Percentiles rank a stretch among this genome's conserved stretches.
Conservation (phyloP, 2,113 vertebrate genomes). For the Cryptoleucopteryx plumbea region DNA sequence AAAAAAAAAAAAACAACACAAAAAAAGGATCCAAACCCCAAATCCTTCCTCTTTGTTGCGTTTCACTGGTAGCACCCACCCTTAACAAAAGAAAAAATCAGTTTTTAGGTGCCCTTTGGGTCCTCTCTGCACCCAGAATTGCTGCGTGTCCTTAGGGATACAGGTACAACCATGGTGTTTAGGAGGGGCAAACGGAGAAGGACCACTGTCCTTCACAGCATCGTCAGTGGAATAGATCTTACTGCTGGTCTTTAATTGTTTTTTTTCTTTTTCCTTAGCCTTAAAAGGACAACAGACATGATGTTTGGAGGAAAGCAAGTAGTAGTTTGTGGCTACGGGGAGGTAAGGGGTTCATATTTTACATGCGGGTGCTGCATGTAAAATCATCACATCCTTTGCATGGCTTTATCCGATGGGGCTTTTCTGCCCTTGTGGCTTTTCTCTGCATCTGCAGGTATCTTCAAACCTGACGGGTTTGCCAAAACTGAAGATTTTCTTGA, state of each 20-base stretch:
- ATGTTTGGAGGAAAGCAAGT: slow-evolving; percentile 99
- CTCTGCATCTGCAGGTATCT: neutral
- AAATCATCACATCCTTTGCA: neutral
- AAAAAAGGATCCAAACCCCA: neutral
- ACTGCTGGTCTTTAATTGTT: neutral
- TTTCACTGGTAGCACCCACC: neutral
- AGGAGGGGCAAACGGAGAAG: neutral
- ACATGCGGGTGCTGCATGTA: rapidly evolving
- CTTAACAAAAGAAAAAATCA: neutral
- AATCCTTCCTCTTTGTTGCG: neutral
- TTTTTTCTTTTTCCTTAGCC: slow-evolving; percentile 52
- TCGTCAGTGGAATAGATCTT: neutral
- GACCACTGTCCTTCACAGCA: neutral
- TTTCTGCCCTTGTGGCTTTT: neutral
- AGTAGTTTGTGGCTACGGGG: slow-evolving; percentile 97
- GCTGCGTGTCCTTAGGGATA: neutral
- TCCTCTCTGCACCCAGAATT: neutral
- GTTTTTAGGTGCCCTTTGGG: rapidly evolving
- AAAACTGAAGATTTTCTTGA: rapidly evolving
- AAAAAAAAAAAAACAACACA: rapidly evolving
- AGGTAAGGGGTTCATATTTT: slow-evolving; percentile 73
- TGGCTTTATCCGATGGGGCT: neutral
- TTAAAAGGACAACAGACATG: slow-evolving; percentile 97
- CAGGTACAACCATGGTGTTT: rapidly evolving
- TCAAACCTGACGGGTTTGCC: rapidly evolving